Conservation (phyloP, 2,888 invertebrate species). For the Capitulum mitella region DNA sequence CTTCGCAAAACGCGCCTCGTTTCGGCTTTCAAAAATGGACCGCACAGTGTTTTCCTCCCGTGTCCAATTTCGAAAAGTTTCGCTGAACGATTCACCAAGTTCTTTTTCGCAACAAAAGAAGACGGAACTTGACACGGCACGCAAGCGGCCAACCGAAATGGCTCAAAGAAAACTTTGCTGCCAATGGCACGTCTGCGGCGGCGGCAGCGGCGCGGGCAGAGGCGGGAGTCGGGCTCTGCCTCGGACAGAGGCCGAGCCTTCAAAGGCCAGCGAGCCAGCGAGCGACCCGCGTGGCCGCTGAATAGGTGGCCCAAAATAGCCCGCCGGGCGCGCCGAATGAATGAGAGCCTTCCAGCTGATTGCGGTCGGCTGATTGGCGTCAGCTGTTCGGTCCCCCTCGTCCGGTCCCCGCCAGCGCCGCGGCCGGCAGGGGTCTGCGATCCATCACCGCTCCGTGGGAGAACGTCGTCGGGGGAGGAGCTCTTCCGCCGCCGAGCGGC, state of each 20-base stretch:
- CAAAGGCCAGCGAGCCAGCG: neutral
- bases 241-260: neutral
- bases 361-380: neutral
- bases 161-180: too few species aligned
- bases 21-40: neutral
- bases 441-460: conserved; percentile 9
- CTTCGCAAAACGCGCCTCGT: neutral
- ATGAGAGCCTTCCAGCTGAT: conserved; percentile 1
- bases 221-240: neutral
- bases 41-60: too few species aligned
- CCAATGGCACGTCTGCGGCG: neutral
- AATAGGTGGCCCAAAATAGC: neutral
- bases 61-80: too few species aligned
- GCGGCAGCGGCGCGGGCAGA: neutral
- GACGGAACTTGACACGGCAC: too few species aligned
- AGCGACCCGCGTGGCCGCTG: neutral
- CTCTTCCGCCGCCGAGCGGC: neutral
- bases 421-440: neutral
- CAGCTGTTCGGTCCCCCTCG: neutral
- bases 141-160: too few species aligned
- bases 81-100: neutral
- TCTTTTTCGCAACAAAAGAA: neutral
- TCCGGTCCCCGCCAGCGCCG: neutral
- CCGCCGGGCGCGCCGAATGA: neutral
- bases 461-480: neutral